phyloP scores from a whole-genome alignment of 2,113 vertebrate species.

The Balaenoptera acutorostrata region DNA sequence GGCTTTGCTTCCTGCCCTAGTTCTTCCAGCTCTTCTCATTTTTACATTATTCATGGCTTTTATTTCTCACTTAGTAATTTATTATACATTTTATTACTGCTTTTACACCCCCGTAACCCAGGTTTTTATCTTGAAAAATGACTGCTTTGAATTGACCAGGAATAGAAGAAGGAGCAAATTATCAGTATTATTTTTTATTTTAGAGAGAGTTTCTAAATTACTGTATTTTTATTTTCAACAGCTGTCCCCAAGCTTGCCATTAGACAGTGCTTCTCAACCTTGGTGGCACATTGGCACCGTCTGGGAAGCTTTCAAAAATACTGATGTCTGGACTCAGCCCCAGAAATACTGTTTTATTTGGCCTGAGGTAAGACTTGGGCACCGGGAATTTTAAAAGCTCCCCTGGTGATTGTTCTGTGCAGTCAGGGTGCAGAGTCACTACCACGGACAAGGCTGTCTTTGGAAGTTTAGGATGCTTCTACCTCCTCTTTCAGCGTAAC shows the following conservation, averaged over 20 bases:
- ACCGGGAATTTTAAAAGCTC: neutral
- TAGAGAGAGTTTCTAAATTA: neutral
- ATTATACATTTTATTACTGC: constrained; percentile 49
- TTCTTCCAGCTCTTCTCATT: constrained; percentile 13
- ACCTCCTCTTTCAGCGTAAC: neutral
- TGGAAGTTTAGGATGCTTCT: neutral
- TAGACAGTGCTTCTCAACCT: neutral
- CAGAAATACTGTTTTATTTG: neutral
- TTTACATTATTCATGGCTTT: constrained; percentile 56
- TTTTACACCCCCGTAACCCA: constrained; percentile 44
- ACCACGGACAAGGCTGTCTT: neutral
- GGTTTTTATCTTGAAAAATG: constrained; percentile 54
- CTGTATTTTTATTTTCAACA: neutral
- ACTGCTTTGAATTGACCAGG: neutral
- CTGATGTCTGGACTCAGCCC: neutral
- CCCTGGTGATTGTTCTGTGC: neutral
- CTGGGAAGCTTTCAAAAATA: neutral
- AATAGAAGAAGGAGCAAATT: constrained; percentile 24
- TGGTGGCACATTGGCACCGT: neutral
- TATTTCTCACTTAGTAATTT: constrained; percentile 52
- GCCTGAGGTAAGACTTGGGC: neutral
- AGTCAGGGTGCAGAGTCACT: neutral
- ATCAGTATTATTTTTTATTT: neutral
- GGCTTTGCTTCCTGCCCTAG: constrained; percentile 17
- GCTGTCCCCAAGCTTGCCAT: neutral